Percentiles rank a stretch among this genome's conserved stretches.
These are phyloP conservation scores for Myrmophylax atrothorax DNA, from an alignment of 2,113 vertebrate genomes.

Conservation along the genomic window DNA sequence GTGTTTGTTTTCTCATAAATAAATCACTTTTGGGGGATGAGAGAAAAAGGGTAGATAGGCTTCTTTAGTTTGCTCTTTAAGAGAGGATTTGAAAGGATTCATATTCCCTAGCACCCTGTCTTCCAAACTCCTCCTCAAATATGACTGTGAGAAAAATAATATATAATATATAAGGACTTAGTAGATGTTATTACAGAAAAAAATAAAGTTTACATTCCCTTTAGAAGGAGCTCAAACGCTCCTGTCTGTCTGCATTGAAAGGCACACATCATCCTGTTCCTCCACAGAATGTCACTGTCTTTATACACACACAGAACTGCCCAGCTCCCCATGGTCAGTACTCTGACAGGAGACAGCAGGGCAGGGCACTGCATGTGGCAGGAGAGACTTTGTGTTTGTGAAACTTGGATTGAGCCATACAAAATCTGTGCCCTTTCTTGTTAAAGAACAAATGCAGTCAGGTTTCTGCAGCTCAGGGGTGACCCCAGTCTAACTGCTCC, in stretches of 20 bases:
- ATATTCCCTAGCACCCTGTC: background rate
- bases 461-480: background rate
- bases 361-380: background rate
- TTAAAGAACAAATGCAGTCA: background rate
- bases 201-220: background rate
- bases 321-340: accelerated
- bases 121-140: background rate
- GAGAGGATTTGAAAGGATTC: background rate
- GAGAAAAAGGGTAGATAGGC: background rate
- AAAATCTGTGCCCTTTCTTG: background rate
- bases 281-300: background rate
- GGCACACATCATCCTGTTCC: background rate
- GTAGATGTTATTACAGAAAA: background rate
- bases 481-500: background rate
- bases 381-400: background rate
- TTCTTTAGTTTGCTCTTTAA: background rate
- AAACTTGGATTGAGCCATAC: background rate
- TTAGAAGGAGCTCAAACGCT: background rate
- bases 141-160: background rate
- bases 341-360: background rate
- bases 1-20: conserved; percentile 53
- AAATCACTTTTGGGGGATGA: background rate
- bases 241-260: background rate
- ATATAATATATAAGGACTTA: background rate
- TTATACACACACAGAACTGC: too few relatives aligned